Evolutionary conservation across 1,140 invertebrate genomes (phyloP), one percentile per base, ranked within the genome.

Genomic region (Pomacea maculata): DNA sequence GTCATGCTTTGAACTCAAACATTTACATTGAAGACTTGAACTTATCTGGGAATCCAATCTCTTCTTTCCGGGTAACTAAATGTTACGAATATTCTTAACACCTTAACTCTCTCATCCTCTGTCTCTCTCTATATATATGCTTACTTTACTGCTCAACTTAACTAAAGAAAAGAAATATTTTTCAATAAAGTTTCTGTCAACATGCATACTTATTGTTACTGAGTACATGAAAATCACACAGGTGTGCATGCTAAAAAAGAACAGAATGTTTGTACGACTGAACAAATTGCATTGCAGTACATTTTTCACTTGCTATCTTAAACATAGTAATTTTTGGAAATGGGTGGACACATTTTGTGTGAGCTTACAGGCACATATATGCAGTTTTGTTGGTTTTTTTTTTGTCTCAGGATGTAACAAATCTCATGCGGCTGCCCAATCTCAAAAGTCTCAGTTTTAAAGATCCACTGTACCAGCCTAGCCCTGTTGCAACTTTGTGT

Each of bases 11-110:
- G 71, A 84, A 86, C 78, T 75, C 82, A 54, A 86, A 88, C 78
- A 83, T 82, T 29, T 82, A 84, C 75, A 78, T 92, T n/a, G 87
- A 88, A 82, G 87, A 87, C 15, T 71, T 92, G 15, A 90, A 92
- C 77, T 80, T 92, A 25, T 91, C 91, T 52, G 90, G 89, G 61
- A 92, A 91, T 82, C 85, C 84, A 65, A 86, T 92, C 11, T 87
- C 80, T 61, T 89, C 87, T 63, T 86, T 92, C 57, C 86, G 87
- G 86, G 91, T 90, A 89, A 78, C 81, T 65, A 79, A 9, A 57
- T 80, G 52, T 74, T 9, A 25, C 54, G 4, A 0, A 57, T 63
- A n/a, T 29, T 57, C 45, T 25, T 2, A 21, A 19, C 55, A 57
- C 45, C 17, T 75, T n/a, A 57, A 17, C 14, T 54, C 7, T 61